Evolutionary conservation across 1,140 invertebrate genomes (phyloP), one percentile per base, ranked within the genome.

Genomic region (Eumeta japonica): DNA sequence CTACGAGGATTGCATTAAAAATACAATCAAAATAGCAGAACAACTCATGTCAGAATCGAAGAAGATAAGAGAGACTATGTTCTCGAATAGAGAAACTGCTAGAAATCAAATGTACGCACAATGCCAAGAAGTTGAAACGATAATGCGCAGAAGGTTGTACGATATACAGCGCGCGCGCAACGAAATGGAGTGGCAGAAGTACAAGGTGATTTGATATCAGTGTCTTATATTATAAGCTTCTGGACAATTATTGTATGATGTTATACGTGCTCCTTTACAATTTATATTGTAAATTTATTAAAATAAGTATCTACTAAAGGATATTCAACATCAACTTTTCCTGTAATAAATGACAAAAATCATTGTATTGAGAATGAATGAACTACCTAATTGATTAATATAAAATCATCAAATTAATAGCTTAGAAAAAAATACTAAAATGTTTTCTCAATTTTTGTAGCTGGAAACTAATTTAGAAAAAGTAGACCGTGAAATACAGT

Each of bases 151-250:
- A 58, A 78, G 92, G 37, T 87, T 94, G 19, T 92, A 90, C 59
- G 89, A 93, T 58, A 89, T 88, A 27, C 84, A 90, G 62, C 81
- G 86, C 44, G 84, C 87, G 1, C 81, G 84, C 43, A 90, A 92
- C 61, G 91, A 96, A 62, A 79, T 94, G 36, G 83, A 92, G 39
- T 94, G 90, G 89, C 90, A 94, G 68, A 85, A 87, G 55, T 71
- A 82, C 35, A 91, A 90, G 72, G 86, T 88, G 62, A 45, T 9
- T n/a, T n/a, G 2, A 17, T 30, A 16, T 3, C n/a, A 19, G 12
- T 39, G 29, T 9, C 7, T 15, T 10, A 16, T 17, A 24, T n/a
- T 24, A 24, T n/a, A 7, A 7, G 5, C n/a, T 24, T 24, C n/a
- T 24, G n/a, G 5, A 24, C 20, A n/a, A n/a, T n/a, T n/a, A n/a